These are phyloP conservation scores for Mechanitis mazaeus DNA, from an alignment of 2,888 invertebrate species.

Conservation along the genomic window DNA sequence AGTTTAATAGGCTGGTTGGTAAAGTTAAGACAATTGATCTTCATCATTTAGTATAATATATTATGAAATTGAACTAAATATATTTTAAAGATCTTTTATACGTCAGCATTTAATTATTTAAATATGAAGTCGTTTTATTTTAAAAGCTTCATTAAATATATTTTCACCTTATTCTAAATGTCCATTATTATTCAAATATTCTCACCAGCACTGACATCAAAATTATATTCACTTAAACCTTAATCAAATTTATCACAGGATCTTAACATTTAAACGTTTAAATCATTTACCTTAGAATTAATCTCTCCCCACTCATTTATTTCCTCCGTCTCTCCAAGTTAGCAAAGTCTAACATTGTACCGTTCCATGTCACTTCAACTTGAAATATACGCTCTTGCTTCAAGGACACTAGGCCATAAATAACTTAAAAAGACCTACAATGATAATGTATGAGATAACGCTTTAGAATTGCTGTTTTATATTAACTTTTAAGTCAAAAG, in stretches of 20 bases:
- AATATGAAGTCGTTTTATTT: no score
- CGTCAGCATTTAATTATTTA: no score
- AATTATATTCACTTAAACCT: background rate
- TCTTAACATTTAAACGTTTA: slow-evolving; percentile 7
- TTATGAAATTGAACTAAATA: no score
- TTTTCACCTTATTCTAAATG: no score
- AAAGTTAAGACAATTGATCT: no score
- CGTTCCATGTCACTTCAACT: slow-evolving; percentile 18
- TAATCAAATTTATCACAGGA: background rate
- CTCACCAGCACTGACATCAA: background rate
- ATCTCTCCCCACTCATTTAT: slow-evolving; percentile 7
- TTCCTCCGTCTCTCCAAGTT: slow-evolving; percentile 12
- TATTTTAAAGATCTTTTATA: no score
- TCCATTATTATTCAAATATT: no score
- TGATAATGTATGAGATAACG: background rate
- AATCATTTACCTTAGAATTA: background rate
- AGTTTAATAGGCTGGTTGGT: no score
- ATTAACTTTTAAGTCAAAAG: background rate
- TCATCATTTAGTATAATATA: no score
- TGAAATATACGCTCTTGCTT: slow-evolving; percentile 18
- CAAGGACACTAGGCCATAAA: slow-evolving; percentile 14
- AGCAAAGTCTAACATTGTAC: slow-evolving; percentile 12
- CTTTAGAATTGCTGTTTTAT: background rate
- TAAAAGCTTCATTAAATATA: no score
- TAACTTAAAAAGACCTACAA: slow-evolving; percentile 4